Conservation (phyloP, 2,797 vertebrate species). For the Macropodus opercularis region DNA sequence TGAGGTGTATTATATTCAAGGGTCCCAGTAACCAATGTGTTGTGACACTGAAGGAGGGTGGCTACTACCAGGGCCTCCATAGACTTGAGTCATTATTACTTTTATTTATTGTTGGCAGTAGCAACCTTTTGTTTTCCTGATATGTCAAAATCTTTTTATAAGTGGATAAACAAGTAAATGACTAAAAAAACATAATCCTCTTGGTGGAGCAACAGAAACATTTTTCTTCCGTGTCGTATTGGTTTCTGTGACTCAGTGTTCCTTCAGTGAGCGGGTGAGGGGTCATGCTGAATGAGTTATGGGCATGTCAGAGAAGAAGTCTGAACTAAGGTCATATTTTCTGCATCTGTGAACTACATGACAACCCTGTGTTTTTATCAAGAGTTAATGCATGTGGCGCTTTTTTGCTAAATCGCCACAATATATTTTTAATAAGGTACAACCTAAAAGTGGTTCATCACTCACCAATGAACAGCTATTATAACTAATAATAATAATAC, state of each 20-base stretch:
- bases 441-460: background rate
- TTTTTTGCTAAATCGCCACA: conserved; percentile 13
- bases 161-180: background rate
- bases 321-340: conserved; percentile 22
- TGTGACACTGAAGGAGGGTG: background rate
- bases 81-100: background rate
- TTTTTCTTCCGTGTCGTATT: background rate
- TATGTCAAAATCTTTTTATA: background rate
- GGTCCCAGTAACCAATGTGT: no score
- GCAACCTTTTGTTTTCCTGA: background rate
- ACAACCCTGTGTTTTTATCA: conserved; percentile 29
- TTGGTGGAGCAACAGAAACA: background rate
- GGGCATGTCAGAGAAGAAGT: conserved; percentile 24
- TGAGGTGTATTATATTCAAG: background rate
- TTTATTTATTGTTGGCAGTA: background rate
- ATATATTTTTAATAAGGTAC: conserved; percentile 6
- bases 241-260: conserved; percentile 5
- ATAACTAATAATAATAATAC: background rate
- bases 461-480: background rate
- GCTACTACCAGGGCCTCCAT: background rate
- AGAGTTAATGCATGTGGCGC: conserved; percentile 5
- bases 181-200: background rate
- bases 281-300: conserved; percentile 24
- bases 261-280: conserved; percentile 34
- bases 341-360: background rate